Percentiles rank a stretch among this genome's conserved stretches.
Conservation (phyloP, 2,888 invertebrate genomes). For the Diaprepes abbreviatus region DNA sequence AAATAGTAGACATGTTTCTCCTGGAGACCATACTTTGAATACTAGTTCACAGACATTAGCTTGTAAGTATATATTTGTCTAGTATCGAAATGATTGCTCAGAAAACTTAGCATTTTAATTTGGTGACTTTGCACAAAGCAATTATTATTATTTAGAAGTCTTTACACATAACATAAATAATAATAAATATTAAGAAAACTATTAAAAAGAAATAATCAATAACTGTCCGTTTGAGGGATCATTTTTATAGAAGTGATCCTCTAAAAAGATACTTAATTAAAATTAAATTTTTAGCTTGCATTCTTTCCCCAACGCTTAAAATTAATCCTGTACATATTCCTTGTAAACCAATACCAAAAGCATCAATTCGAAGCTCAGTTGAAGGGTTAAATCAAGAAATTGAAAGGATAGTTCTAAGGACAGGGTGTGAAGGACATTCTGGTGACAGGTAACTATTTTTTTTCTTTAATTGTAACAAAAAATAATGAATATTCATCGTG, state of each 20-base stretch:
- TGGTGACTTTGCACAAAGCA: no score
- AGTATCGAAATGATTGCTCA: no score
- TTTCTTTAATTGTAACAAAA: neutral
- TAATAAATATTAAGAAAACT: no score
- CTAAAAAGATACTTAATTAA: no score
- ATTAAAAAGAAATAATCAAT: no score
- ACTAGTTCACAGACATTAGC: constrained; percentile 69
- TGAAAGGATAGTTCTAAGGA: constrained; percentile 80
- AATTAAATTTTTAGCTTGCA: constrained; percentile 58
- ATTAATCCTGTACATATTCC: constrained; percentile 73
- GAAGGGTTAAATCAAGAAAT: constrained; percentile 92
- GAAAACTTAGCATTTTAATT: no score
- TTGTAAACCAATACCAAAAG: constrained; percentile 71
- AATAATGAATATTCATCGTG: neutral
- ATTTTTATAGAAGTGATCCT: no score
- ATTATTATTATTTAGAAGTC: no score
- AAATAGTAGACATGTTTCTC: constrained; percentile 63
- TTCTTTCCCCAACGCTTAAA: constrained; percentile 65
- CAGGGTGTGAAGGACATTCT: constrained; percentile 47
- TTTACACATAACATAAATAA: no score
- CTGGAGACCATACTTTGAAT: constrained; percentile 70
- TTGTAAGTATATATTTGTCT: constrained; percentile 54
- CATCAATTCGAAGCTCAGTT: constrained; percentile 85
- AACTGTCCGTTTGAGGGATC: no score
- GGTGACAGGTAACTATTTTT: constrained; percentile 34